These are phyloP conservation scores for Girardia tigrina DNA, from an alignment of 2,888 invertebrate genomes.

Conservation along the genomic window DNA sequence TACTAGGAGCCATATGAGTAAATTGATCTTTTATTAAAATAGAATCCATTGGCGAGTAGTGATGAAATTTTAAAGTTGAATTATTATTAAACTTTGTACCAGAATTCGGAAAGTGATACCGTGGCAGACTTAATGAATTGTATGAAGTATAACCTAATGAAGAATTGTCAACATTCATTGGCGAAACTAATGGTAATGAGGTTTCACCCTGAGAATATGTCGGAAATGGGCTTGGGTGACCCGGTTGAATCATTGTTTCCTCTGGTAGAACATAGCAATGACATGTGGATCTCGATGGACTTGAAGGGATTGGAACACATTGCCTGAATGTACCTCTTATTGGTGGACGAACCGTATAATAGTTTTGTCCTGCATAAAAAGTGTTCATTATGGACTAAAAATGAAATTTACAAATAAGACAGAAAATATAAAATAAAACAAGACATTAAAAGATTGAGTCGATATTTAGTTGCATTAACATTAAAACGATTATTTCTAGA, in stretches of 20 bases:
- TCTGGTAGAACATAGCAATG: neutral
- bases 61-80: neutral
- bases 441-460: too few relatives aligned
- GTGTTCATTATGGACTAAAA: too few relatives aligned
- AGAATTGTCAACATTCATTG: too few relatives aligned
- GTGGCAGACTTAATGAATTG: too few relatives aligned
- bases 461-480: too few relatives aligned
- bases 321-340: neutral
- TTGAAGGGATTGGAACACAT: neutral
- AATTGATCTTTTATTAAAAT: neutral
- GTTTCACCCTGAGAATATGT: too few relatives aligned
- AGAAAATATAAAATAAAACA: too few relatives aligned
- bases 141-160: too few relatives aligned
- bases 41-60: neutral
- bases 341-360: neutral
- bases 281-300: neutral
- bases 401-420: too few relatives aligned
- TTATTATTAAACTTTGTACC: neutral
- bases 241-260: neutral
- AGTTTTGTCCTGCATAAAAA: neutral
- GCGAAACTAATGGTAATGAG: too few relatives aligned
- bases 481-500: too few relatives aligned
- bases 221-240: neutral
- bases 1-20: neutral
- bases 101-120: too few relatives aligned